Evolutionary conservation across 2,888 invertebrate genomes (phyloP).

Genomic region (Cosmia trapezina): DNA sequence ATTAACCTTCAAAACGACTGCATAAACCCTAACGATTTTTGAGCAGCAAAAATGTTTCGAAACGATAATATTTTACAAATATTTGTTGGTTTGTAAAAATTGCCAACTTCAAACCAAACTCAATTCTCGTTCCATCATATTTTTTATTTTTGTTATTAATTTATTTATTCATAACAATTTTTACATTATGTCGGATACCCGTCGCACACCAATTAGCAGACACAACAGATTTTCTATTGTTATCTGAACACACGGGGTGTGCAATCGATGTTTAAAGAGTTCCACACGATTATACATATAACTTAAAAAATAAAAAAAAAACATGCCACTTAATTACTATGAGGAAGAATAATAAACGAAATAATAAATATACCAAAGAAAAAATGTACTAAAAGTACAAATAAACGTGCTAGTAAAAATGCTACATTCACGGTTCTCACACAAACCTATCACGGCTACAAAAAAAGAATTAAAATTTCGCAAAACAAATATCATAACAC

Average conservation of each 20-base stretch:
- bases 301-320: too few species aligned
- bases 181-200: too few species aligned
- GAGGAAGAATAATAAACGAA: too few species aligned
- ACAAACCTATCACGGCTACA: slow-evolving; percentile 21
- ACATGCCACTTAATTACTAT: too few species aligned
- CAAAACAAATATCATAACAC: slow-evolving; percentile 51
- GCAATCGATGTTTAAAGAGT: too few species aligned
- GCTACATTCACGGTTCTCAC: slow-evolving; percentile 18
- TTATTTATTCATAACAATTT: too few species aligned
- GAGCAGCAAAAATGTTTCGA: background rate
- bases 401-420: slow-evolving; percentile 31
- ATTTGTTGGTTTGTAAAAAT: background rate
- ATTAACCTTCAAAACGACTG: too few species aligned
- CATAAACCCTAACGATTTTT: background rate
- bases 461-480: slow-evolving; percentile 51
- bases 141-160: too few species aligned
- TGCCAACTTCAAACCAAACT: background rate
- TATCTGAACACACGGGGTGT: too few species aligned
- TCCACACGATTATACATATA: too few species aligned
- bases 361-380: slow-evolving; percentile 10
- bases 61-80: background rate
- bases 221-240: too few species aligned
- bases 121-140: background rate
- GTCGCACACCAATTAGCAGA: too few species aligned
- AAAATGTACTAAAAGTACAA: background rate